A percentile compares a stretch with the other conserved stretches of the same genome.
Evolutionary conservation across 2,113 vertebrate genomes (phyloP).

Genomic region (Sinosuthora webbiana): DNA sequence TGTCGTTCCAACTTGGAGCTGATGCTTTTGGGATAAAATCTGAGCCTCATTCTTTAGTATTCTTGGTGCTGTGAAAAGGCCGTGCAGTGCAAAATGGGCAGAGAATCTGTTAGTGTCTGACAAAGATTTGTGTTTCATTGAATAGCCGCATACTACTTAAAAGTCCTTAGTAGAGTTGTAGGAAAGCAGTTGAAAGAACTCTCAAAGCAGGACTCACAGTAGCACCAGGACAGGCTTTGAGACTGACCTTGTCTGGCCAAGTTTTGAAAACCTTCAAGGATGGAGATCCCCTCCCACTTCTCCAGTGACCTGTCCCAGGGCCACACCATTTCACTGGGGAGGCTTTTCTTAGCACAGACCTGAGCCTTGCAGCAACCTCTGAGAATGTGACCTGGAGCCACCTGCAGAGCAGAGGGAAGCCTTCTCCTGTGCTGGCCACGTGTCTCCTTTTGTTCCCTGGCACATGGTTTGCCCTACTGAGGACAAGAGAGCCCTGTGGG

Average conservation of each 20-base stretch:
- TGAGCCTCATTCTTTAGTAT: neutral
- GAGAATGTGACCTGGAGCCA: neutral
- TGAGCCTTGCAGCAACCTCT: neutral
- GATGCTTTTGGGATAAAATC: neutral
- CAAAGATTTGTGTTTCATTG: neutral
- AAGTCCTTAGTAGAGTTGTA: neutral
- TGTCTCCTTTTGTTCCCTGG: neutral
- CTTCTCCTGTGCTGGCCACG: neutral
- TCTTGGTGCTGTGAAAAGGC: neutral
- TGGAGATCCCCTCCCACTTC: neutral
- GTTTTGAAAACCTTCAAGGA: neutral
- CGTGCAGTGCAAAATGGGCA: neutral
- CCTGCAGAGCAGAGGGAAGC: neutral
- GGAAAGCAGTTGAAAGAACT: neutral
- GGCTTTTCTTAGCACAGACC: neutral
- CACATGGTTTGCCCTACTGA: rapidly evolving
- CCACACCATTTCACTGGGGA: neutral
- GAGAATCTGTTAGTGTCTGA: neutral
- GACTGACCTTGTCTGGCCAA: neutral
- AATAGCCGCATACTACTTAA: neutral
- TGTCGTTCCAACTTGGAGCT: neutral
- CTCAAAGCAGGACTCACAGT: neutral
- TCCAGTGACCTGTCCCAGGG: neutral
- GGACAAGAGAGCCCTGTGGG: no score
- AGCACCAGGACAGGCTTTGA: neutral